A percentile compares a stretch with the other conserved stretches of the same genome.
These are phyloP conservation scores for Malachius bipustulatus DNA, from an alignment of 2,888 invertebrate genomes.

Conservation along the genomic window DNA sequence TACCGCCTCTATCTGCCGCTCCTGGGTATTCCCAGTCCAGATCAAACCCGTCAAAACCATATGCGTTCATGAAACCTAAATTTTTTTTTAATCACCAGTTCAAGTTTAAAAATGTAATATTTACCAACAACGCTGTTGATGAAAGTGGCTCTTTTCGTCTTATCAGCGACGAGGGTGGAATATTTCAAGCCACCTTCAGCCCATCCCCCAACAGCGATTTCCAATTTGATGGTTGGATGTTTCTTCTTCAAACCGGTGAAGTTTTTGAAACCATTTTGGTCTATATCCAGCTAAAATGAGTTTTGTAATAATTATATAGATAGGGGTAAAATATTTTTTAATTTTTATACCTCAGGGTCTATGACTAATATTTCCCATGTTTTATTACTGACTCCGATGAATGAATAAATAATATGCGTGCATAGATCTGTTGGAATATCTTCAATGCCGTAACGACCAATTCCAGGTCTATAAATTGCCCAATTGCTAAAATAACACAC, in stretches of 20 bases:
- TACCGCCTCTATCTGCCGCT: slow-evolving; percentile 75
- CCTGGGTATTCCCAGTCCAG: slow-evolving; percentile 89
- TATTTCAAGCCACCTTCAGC: slow-evolving; percentile 83
- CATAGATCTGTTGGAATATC: slow-evolving; percentile 74
- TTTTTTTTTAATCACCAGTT: background rate
- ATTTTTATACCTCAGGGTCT: slow-evolving; percentile 55
- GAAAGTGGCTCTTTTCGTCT: slow-evolving; percentile 55
- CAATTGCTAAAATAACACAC: slow-evolving; percentile 65
- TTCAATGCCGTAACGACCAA: slow-evolving; percentile 71
- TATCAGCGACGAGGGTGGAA: slow-evolving; percentile 65
- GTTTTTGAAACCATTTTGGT: slow-evolving; percentile 63
- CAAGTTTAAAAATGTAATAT: slow-evolving; percentile 12
- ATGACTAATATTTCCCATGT: slow-evolving; percentile 66
- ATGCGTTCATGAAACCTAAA: slow-evolving; percentile 60
- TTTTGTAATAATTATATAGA: background rate
- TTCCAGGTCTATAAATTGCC: slow-evolving; percentile 75
- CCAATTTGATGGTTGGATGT: slow-evolving; percentile 62
- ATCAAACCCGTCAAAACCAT: slow-evolving; percentile 75
- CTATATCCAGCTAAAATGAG: slow-evolving; percentile 57
- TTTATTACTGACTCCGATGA: slow-evolving; percentile 72
- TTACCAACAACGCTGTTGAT: slow-evolving; percentile 62
- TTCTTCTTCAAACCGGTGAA: slow-evolving; percentile 61
- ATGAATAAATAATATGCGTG: slow-evolving; percentile 80
- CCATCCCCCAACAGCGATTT: slow-evolving; percentile 83
- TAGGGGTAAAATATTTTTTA: slow-evolving; percentile 1